phyloP scores from a whole-genome alignment of 30 jellyfish, hydroid and myxozoan species.

The Aurelia sp. region DNA sequence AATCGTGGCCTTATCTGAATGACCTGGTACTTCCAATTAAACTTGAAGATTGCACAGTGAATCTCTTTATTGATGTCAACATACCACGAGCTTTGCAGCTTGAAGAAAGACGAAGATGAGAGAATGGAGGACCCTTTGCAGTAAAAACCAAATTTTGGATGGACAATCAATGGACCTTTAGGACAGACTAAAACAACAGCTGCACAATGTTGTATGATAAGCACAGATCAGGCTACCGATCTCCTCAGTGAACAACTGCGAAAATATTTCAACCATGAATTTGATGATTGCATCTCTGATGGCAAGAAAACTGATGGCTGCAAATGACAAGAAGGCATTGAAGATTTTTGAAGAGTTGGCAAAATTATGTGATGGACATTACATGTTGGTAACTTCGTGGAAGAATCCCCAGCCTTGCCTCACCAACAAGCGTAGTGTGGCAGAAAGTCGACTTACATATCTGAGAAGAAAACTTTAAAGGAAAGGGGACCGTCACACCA shows the following conservation, averaged over 20 bases:
- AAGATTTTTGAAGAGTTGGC: conserved; percentile 19
- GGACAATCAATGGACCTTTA: conserved; percentile 71
- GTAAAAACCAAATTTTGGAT: conserved; percentile 67
- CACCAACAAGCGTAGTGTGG: conserved; percentile 30
- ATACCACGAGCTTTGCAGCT: conserved; percentile 70
- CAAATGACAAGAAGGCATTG: conserved; percentile 41
- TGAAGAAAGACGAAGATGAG: conserved; percentile 56
- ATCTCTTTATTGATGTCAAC: conserved; percentile 53
- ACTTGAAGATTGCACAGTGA: conserved; percentile 18
- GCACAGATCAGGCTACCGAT: conserved; percentile 2
- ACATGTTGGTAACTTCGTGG: conserved; percentile 22
- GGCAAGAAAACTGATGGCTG: conserved; percentile 21
- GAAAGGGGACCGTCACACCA: not conserved
- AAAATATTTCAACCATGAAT: conserved; percentile 35
- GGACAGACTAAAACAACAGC: conserved; percentile 10
- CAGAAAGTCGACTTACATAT: conserved; percentile 7
- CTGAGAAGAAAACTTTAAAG: conserved; percentile 1
- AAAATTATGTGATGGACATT: conserved; percentile 6
- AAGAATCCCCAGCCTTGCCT: conserved; percentile 17
- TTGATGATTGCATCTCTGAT: conserved; percentile 26
- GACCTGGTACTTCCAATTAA: not conserved
- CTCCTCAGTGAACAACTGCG: conserved; percentile 26
- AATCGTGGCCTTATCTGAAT: conserved; percentile 26
- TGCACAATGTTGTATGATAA: conserved; percentile 7
- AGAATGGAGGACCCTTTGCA: conserved; percentile 66